Evolutionary conservation across 2,113 vertebrate genomes (phyloP), one percentile per base, ranked within the genome.

Genomic region (Peromyscus maniculatus): DNA sequence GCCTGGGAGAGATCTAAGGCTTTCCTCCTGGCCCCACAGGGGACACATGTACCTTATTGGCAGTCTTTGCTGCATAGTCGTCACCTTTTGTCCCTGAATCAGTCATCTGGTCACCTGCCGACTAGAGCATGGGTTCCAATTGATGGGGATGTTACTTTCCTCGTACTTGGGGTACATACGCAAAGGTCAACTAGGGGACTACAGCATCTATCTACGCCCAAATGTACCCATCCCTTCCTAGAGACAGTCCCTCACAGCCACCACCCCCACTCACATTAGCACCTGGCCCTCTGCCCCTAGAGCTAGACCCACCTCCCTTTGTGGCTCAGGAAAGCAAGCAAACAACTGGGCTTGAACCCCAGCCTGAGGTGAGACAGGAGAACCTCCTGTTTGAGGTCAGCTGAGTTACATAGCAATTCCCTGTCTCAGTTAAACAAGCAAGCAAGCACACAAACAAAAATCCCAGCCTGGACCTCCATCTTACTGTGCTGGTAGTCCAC

Each of bases 11-110:
- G 55, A 19, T 7, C 0, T 1, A 15, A 3, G 59, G 10, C 15
- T 5, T 43, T 13, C 36, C 83, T 74, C 31, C 57, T 0, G 5
- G 1, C 36, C 43, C 86, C 84, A 74, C 6, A 24, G n/a, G 33
- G 75, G 12, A 22, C 31, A 24, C 22, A 15, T n/a, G 11, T 52
- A 66, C 59, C 74, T 59, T 1, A 0, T 82, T 43, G 93, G 69
- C 87, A 2, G 3, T 49, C 46, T 80, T 24, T 15, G 10, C 0
- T 19, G 19, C 0, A 19, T 0, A 1, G 24, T 43, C 0, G 24
- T 43, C 0, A 2, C 33, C 52, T 69, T 77, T 57, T n/a, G 80
- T 69, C 75, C 67, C 1, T 12, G 5, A 5, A 16, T 28, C 62
- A 5, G 17, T 93, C 77, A 2, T 52, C 36, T 3, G 72, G 52